Base-by-base conservation (phyloP, 2,797 vertebrate species). In the Poecilia picta region DNA sequence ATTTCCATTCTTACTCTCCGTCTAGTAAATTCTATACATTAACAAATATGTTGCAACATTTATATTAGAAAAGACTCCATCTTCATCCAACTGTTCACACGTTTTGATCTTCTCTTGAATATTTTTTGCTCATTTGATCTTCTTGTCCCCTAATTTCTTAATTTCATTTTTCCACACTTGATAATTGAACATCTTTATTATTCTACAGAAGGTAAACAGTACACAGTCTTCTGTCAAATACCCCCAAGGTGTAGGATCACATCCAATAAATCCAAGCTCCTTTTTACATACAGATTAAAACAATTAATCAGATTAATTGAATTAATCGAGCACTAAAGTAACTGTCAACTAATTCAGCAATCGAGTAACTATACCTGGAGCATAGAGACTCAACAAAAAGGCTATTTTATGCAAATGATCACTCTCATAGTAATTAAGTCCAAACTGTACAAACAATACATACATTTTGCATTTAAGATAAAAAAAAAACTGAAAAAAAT, bases 21-120 rank as follows among this genome's bases (percentile, higher is more conserved):
- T 85, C 87, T 87, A 85, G 84, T 88, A 83, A 74, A 90, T 83
- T 84, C 79, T 81, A 76, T 82, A 85, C 79, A 77, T 75, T 62
- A 83, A 85, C 72, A 77, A 83, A 31, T 53, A 74, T 55, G 51
- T 25, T 49, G 25, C 6, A 41, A 70, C 64, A 70, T 51, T 70
- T 41, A 18, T 31, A 81, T 28, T 33, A 46, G 55, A 47, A 45
- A 49, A 41, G 39, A 68, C 23, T 78, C 66, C 47, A 62, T 45
- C 64, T 57, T 75, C 70, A 78, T 72, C 46, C 49, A 74, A 51
- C 43, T 76, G 71, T 82, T 80, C 28, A 55, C 46, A 45, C 20
- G 36, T 82, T 78, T 53, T 77, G 41, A 76, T 78, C 73, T 72
- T 23, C 28, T 76, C 31, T 73, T 47, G 51, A 76, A 83, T 39